Base-by-base conservation (phyloP, 2,797 vertebrate genomes). In the Melopsittacus undulatus region DNA sequence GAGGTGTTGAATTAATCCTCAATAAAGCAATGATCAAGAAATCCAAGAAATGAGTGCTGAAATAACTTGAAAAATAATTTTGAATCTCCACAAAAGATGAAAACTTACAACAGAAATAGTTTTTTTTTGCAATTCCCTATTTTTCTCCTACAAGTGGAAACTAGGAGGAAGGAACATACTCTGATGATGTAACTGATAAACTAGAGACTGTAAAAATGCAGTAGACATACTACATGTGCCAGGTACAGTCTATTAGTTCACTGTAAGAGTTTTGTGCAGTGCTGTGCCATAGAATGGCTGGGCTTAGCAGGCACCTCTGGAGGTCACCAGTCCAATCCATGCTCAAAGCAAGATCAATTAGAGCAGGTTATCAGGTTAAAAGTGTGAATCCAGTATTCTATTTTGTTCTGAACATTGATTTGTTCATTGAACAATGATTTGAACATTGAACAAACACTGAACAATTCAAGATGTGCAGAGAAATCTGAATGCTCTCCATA, bases 381-480 rank as follows among this genome's bases (percentile, higher is more conserved):
- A 20, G n/a, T n/a, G 51, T 61, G 67, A 91, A 38, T 59, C 26
- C 51, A 78, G 1, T 34, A 8, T 64, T 78, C 79, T 73, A 2
- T 17, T 81, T n/a, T 49, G 36, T 61, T 69, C 59, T 85, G 36
- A 52, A 22, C 54, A 19, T 23, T 46, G 23, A 63, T 38, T 57
- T 57, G 9, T 34, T 57, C 54, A 22, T 56, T 56, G 32, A n/a
- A 56, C 54, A 56, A 56, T 59, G 21, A 38, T 62, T 72, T 82
- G 59, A 72, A 43, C 42, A 27, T 17, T n/a, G 40, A 67, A 72
- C 0, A 2, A 56, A 57, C 49, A 26, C 23, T 46, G 62, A 75
- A 22, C 40, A 1, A 0, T 32, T 88, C 36, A 27, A 32, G 34
- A 20, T 40, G 9, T 1, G 0, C 30, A 21, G 22, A 76, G 64